These are phyloP conservation scores for Melieria picta DNA, from an alignment of 2,888 invertebrate species.

Conservation along the genomic window DNA sequence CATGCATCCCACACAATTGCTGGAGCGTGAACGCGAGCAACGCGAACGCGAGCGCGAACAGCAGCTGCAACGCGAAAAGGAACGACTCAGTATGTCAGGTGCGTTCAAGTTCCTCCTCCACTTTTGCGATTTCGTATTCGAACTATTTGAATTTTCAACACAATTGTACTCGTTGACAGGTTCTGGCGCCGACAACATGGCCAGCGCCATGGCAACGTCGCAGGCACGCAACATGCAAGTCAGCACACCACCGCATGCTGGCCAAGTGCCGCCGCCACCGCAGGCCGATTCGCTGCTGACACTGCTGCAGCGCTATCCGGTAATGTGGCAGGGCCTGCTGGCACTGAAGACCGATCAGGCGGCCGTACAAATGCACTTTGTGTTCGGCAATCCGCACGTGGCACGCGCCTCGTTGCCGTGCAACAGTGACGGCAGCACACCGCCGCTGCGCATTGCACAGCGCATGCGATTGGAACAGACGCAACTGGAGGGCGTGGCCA, in stretches of 20 bases:
- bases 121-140: not conserved
- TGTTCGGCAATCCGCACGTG: slow-evolving; percentile 91
- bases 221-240: slow-evolving; percentile 56
- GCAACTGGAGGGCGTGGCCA: slow-evolving; percentile 94
- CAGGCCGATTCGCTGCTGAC: slow-evolving; percentile 85
- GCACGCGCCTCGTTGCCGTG: slow-evolving; percentile 89
- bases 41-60: slow-evolving; percentile 51
- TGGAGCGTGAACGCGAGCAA: slow-evolving; percentile 62
- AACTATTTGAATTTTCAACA: slow-evolving; percentile 7
- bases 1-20: slow-evolving; percentile 58
- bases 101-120: slow-evolving; percentile 21
- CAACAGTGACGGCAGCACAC: slow-evolving; percentile 83
- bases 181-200: slow-evolving; percentile 7
- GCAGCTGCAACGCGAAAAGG: slow-evolving; percentile 43
- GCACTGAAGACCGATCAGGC: slow-evolving; percentile 97
- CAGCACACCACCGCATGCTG: slow-evolving; percentile 75
- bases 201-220: not conserved
- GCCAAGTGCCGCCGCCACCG: slow-evolving; percentile 83
- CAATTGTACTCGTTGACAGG: not conserved
- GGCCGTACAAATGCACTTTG: slow-evolving; percentile 98
- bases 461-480: slow-evolving; percentile 96
- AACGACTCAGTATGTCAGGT: slow-evolving; percentile 53
- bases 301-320: slow-evolving; percentile 89
- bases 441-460: slow-evolving; percentile 92
- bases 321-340: slow-evolving; percentile 96